These are phyloP conservation scores for Hippolais icterina DNA, from an alignment of 2,113 vertebrate species.

Conservation along the genomic window DNA sequence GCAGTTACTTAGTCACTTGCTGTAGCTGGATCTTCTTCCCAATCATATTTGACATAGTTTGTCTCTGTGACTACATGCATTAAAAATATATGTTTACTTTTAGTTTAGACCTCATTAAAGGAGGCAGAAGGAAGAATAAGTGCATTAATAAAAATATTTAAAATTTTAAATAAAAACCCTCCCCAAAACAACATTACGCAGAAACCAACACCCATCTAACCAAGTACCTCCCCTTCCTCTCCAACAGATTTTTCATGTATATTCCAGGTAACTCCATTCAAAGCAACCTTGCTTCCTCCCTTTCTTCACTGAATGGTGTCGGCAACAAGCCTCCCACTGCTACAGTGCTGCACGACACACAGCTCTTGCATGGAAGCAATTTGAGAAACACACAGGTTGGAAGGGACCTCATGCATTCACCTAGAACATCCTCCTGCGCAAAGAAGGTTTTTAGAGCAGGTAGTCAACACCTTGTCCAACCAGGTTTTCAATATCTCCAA, in stretches of 20 bases:
- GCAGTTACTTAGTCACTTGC: not conserved
- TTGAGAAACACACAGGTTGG: not conserved
- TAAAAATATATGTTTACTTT: not conserved
- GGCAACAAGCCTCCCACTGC: not conserved
- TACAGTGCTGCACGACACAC: not conserved
- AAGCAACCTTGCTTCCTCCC: not conserved
- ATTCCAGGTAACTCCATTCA: not conserved
- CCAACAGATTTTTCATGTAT: not conserved
- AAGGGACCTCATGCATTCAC: not conserved
- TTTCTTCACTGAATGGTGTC: not conserved
- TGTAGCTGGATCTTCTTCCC: not conserved
- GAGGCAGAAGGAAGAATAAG: not conserved
- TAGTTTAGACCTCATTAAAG: not conserved
- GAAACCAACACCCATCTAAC: not conserved
- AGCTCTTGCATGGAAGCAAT: not conserved
- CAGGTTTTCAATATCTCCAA: not conserved
- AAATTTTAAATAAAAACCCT: fast-evolving
- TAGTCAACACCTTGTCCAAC: not conserved
- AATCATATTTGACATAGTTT: not conserved
- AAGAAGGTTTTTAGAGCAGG: not conserved
- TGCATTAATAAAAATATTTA: not conserved
- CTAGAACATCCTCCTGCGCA: not conserved
- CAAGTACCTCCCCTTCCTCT: not conserved
- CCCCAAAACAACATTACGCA: not conserved
- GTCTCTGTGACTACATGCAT: not conserved